Percentiles rank a stretch among this genome's conserved stretches.
These are phyloP conservation scores for Phenganax marumi DNA, from an alignment of 92 coral and sea anemone species.

Conservation along the genomic window DNA sequence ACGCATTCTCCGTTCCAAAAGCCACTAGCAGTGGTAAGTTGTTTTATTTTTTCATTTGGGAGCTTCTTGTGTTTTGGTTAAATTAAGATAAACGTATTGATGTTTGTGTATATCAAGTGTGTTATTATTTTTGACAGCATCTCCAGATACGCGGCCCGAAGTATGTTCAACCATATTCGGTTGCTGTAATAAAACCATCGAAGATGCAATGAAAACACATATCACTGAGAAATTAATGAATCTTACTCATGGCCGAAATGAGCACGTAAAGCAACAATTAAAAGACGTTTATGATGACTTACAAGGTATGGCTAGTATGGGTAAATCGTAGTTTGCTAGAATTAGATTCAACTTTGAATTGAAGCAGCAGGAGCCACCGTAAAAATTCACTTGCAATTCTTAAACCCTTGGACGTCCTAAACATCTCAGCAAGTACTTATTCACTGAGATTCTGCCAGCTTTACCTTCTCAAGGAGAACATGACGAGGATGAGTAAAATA, in stretches of 20 bases:
- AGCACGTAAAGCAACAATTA: constrained; percentile 55
- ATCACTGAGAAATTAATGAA: background rate
- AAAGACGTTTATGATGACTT: constrained; percentile 64
- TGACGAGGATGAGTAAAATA: constrained; percentile 5
- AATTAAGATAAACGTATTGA: constrained; percentile 37
- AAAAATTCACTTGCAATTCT: constrained; percentile 35
- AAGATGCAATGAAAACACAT: constrained; percentile 27
- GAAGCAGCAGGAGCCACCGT: constrained; percentile 43
- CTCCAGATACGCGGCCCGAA: constrained; percentile 22
- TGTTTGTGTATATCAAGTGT: constrained; percentile 44
- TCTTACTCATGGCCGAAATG: constrained; percentile 34
- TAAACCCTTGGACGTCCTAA: constrained; percentile 44
- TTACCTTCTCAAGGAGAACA: constrained; percentile 24
- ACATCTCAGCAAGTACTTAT: constrained; percentile 49
- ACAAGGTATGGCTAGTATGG: constrained; percentile 61
- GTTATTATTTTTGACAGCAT: constrained; percentile 36
- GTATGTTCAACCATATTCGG: constrained; percentile 73
- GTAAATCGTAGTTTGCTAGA: background rate
- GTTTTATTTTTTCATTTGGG: background rate
- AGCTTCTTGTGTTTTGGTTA: constrained; percentile 23
- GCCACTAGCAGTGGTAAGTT: constrained; percentile 21
- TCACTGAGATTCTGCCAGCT: constrained; percentile 32
- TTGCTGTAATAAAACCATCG: constrained; percentile 56
- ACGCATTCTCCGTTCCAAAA: constrained; percentile 34
- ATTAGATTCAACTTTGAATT: constrained; percentile 6